phyloP scores from a whole-genome alignment of 1,140 invertebrate species.

The Lucilia sericata region DNA sequence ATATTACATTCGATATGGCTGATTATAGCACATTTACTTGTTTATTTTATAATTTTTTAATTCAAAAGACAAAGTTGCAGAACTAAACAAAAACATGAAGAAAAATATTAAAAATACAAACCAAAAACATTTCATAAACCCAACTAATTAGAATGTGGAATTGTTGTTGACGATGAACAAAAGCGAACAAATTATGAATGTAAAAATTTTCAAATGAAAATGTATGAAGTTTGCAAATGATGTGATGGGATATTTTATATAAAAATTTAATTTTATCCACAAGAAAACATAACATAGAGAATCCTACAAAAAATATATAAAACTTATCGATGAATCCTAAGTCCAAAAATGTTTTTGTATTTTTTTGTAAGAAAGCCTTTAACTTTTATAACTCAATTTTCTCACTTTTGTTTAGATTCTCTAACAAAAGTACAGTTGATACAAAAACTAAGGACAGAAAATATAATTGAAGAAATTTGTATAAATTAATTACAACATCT shows the following conservation, averaged over 20 bases:
- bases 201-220: not conserved
- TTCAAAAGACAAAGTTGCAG: not conserved
- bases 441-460: not conserved
- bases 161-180: not conserved
- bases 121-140: not conserved
- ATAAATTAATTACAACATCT: constrained; percentile 37
- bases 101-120: not conserved
- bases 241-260: no score
- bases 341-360: no score
- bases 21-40: no score
- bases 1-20: no score
- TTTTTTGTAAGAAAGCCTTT: not conserved
- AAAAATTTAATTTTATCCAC: no score
- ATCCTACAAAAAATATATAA: no score
- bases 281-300: no score
- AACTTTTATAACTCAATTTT: not conserved
- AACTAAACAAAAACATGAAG: not conserved
- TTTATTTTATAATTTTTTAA: no score
- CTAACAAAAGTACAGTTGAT: not conserved
- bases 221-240: not conserved
- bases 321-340: no score
- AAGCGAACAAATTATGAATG: not conserved
- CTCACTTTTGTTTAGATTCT: not conserved
- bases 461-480: constrained; percentile 29
- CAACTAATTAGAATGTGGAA: not conserved